A percentile compares a stretch with the other conserved stretches of the same genome.
phyloP scores from a whole-genome alignment of 2,113 vertebrate genomes.

The Orycteropus afer region DNA sequence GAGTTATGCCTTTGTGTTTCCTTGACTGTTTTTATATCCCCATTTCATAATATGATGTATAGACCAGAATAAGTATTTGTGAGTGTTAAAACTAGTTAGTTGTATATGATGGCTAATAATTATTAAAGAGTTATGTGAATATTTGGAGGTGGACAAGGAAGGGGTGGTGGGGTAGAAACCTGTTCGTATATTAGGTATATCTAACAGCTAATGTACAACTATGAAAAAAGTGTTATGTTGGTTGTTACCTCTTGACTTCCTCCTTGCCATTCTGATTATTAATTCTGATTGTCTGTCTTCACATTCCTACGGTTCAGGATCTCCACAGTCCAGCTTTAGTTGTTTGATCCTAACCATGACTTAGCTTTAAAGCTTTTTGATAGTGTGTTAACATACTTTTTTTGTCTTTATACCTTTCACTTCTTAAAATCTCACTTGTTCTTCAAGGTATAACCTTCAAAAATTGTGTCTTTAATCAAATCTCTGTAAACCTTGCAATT shows the following conservation, averaged over 20 bases:
- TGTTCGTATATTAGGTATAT: neutral
- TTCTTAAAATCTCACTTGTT: conserved; percentile 35
- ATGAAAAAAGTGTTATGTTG: neutral
- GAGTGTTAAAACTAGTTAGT: conserved; percentile 25
- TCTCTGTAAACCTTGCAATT: neutral
- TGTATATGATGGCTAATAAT: neutral
- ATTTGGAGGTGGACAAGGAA: neutral
- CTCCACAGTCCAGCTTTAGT: neutral
- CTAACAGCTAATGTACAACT: neutral
- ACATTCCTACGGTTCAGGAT: neutral
- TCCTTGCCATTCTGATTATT: neutral
- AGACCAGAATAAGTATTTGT: conserved; percentile 16
- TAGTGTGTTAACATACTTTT: neutral
- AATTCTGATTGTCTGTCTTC: neutral
- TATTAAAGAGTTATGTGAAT: conserved; percentile 13
- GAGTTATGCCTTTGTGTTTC: neutral
- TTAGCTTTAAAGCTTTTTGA: neutral
- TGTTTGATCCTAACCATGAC: neutral
- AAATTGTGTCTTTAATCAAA: neutral
- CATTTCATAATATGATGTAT: neutral
- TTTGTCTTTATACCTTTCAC: neutral
- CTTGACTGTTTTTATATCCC: neutral
- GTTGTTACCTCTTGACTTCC: neutral
- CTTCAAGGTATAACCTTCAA: neutral
- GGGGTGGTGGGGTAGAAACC: neutral